A percentile compares a stretch with the other conserved stretches of the same genome.
Conservation (phyloP, 2,113 vertebrate genomes). For the Notarius quadriscutis region DNA sequence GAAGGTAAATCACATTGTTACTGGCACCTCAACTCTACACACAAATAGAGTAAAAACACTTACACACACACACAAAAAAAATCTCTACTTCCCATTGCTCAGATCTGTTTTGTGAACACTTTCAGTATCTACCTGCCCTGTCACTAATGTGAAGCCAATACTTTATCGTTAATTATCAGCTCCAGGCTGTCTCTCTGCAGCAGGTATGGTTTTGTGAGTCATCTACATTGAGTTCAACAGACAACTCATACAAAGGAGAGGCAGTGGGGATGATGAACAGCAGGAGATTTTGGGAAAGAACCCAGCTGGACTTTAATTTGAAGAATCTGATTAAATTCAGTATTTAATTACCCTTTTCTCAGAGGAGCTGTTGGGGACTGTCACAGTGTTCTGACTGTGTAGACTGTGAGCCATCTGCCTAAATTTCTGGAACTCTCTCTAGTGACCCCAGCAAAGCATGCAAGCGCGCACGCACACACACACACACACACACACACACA, state of each 20-base stretch:
- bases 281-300: conserved; percentile 72
- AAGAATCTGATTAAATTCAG: conserved; percentile 81
- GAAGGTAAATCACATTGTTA: not conserved
- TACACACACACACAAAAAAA: not conserved
- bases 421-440: conserved; percentile 61
- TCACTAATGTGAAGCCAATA: conserved; percentile 75
- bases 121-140: conserved; percentile 51
- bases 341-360: conserved; percentile 80
- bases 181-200: conserved; percentile 59
- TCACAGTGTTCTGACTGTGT: conserved; percentile 76
- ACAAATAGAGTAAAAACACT: not conserved
- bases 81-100: conserved; percentile 9
- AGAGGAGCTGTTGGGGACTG: conserved; percentile 76
- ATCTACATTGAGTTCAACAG: conserved; percentile 63
- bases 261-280: conserved; percentile 66
- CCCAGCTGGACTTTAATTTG: conserved; percentile 83
- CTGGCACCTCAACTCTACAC: conserved; percentile 31
- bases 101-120: conserved; percentile 22
- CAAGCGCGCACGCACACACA: conserved; percentile 8
- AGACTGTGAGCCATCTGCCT: conserved; percentile 78
- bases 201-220: conserved; percentile 57
- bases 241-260: conserved; percentile 62
- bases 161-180: conserved; percentile 76
- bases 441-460: conserved; percentile 47
- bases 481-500: conserved; percentile 1